Evolutionary conservation across 2,113 vertebrate species (phyloP).

Genomic region (Gavia stellata): DNA sequence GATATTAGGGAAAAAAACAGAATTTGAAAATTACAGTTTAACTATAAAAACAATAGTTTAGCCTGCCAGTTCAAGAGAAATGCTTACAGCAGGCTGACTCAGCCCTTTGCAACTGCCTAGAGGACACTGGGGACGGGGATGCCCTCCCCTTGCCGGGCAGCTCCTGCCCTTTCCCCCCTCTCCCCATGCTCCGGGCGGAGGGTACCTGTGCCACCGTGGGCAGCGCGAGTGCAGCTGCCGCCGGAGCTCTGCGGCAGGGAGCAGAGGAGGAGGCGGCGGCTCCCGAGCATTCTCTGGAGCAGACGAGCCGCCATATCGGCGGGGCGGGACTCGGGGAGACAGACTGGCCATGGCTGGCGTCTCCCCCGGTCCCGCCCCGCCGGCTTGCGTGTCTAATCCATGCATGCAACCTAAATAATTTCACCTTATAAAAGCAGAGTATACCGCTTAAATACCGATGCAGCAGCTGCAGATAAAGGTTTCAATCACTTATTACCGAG

Average conservation of each 20-base stretch:
- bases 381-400: rapidly evolving
- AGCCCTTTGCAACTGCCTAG: rapidly evolving
- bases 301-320: background rate
- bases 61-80: background rate
- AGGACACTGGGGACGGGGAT: rapidly evolving
- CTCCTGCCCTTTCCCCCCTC: background rate
- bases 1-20: rapidly evolving
- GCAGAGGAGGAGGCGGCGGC: too few relatives aligned
- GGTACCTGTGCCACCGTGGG: background rate
- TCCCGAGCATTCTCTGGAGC: background rate
- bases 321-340: background rate
- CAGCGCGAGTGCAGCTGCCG: background rate
- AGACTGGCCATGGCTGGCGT: rapidly evolving
- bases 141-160: background rate
- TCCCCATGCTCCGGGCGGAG: rapidly evolving
- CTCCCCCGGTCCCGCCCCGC: rapidly evolving
- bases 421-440: background rate
- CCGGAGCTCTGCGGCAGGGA: background rate
- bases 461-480: background rate
- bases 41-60: background rate
- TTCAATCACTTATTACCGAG: background rate
- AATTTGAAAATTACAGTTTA: background rate
- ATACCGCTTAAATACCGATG: background rate
- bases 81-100: background rate
- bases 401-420: background rate